These are phyloP conservation scores for Micropoecilia bifurca DNA, from an alignment of 2,797 vertebrate genomes.

Conservation along the genomic window DNA sequence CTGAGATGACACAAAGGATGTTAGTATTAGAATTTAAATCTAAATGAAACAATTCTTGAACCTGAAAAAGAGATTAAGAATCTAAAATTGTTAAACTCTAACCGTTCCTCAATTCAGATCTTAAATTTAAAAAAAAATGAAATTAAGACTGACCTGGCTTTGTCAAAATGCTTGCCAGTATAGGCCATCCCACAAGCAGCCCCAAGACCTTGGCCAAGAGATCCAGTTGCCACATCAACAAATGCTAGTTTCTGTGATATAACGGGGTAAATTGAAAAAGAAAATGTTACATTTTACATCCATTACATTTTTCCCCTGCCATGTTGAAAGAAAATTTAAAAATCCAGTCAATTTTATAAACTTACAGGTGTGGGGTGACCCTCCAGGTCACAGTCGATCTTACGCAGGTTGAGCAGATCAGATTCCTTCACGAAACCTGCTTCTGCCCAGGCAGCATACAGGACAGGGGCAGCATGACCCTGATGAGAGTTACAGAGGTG, in stretches of 20 bases:
- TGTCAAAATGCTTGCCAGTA: constrained; percentile 90
- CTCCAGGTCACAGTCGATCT: constrained; percentile 84
- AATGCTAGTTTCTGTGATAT: constrained; percentile 85
- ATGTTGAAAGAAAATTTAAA: background rate
- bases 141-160: constrained; percentile 81
- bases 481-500: background rate
- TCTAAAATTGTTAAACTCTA: background rate
- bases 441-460: constrained; percentile 87
- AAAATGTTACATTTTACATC: background rate
- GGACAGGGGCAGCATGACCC: constrained; percentile 84
- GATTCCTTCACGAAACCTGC: constrained; percentile 80
- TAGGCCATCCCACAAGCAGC: constrained; percentile 92
- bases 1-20: background rate
- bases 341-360: background rate
- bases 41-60: background rate
- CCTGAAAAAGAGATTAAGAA: background rate
- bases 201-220: constrained; percentile 89
- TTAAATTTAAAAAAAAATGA: background rate
- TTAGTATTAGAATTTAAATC: background rate
- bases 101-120: background rate
- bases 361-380: constrained; percentile 86
- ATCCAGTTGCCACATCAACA: constrained; percentile 89
- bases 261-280: background rate
- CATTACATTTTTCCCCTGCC: background rate
- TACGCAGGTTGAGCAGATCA: constrained; percentile 83